Conservation (phyloP, 2,888 invertebrate genomes). For the Pimpla rufipes region DNA sequence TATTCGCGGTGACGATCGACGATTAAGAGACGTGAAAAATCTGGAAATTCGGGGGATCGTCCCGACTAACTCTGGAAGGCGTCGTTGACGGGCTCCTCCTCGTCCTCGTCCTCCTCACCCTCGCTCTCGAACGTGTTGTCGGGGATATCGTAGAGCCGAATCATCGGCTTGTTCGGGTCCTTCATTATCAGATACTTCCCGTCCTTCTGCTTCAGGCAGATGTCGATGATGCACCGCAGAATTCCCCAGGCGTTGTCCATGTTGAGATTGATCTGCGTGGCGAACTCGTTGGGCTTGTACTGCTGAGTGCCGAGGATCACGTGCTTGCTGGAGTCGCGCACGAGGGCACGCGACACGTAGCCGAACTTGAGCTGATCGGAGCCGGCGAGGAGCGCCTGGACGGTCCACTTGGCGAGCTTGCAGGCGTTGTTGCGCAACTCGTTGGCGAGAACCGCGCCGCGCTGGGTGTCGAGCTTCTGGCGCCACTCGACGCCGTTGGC, state of each 20-base stretch:
- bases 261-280: conserved; percentile 98
- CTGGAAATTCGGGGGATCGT: not conserved
- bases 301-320: conserved; percentile 99
- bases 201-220: conserved; percentile 98
- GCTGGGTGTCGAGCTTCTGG: conserved; percentile 98
- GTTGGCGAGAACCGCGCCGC: conserved; percentile 99
- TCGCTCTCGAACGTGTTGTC: conserved; percentile 99
- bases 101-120: conserved; percentile 95
- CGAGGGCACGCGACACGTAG: conserved; percentile 98
- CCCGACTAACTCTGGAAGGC: conserved; percentile 82
- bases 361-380: conserved; percentile 99
- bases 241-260: conserved; percentile 99
- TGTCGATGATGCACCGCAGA: conserved; percentile 97
- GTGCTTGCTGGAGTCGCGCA: conserved; percentile 97
- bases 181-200: conserved; percentile 99
- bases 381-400: conserved; percentile 96
- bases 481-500: conserved; percentile 99
- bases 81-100: conserved; percentile 87
- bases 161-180: conserved; percentile 99
- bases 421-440: conserved; percentile 99
- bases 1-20: conserved; percentile 15
- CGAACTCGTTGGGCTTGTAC: conserved; percentile 99
- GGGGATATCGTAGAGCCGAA: conserved; percentile 98
- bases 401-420: conserved; percentile 99
- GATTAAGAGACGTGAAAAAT: conserved; percentile 35